Evolutionary conservation across 2,888 invertebrate species (phyloP), one percentile per base, ranked within the genome.

Genomic region (Bruchidius siliquastri): DNA sequence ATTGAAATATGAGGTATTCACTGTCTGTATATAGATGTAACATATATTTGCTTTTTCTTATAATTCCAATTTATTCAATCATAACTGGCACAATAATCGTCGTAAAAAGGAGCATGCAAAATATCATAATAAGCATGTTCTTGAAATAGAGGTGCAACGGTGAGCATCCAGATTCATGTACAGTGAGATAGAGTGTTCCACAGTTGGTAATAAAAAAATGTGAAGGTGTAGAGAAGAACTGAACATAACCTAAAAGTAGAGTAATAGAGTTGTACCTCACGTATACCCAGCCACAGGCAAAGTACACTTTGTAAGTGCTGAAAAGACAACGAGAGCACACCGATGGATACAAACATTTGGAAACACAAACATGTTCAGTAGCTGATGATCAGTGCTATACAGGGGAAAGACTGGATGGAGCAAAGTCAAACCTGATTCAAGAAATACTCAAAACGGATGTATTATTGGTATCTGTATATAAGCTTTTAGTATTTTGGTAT

Each of bases 261-360:
- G 49, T 49, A 49, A 13, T 49, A 49, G 49, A 49, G n/a, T 69
- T 89, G 90, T 93, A 93, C 92, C 93, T 93, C 91, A 92, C 91
- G 90, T 92, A 93, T 88, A 93, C 92, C 93, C 92, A 93, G 90
- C 93, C 92, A 91, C 93, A 93, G 90, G 92, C 92, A 92, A 93
- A 93, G 92, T 92, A 92, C 91, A 92, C 91, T 91, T 91, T 91
- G 91, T 91, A 91, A 90, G 91, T 91, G 90, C 92, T 92, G 91
- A 90, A 91, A 91, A 89, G 81, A 83, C 83, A 81, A 82, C 79
- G 79, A 77, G 78, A 77, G 78, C 81, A 80, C 80, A 80, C 79
- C 80, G 78, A 78, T 78, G 80, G 80, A 80, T 49, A 49, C 49
- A 49, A 79, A 21, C 79, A 79, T 73, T 78, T 22, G 74, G 67